These are phyloP conservation scores for Albula goreensis DNA, from an alignment of 2,113 vertebrate genomes.

Conservation along the genomic window DNA sequence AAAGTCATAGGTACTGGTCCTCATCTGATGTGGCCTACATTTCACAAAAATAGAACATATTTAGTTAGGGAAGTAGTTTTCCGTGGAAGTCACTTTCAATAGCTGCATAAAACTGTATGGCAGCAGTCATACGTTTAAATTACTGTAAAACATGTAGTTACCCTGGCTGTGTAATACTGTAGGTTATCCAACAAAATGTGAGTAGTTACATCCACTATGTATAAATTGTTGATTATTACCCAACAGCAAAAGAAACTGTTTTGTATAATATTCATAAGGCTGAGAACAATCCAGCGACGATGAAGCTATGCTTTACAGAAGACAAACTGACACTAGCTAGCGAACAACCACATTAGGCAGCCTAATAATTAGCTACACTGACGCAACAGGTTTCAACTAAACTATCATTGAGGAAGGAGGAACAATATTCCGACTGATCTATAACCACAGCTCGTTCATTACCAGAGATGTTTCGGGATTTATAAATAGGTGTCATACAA, in stretches of 20 bases:
- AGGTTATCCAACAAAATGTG: too few relatives aligned
- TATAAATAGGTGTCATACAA: neutral
- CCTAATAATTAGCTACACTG: neutral
- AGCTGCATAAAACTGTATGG: neutral
- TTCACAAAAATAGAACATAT: too few relatives aligned
- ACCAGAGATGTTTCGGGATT: neutral
- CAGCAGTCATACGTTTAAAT: neutral
- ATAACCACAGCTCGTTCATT: neutral
- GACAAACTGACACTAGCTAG: neutral
- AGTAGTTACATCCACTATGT: too few relatives aligned
- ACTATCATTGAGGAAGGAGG: neutral
- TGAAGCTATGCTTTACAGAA: neutral
- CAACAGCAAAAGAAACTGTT: too few relatives aligned
- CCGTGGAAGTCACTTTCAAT: neutral
- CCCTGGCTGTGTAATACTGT: neutral
- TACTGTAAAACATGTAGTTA: neutral
- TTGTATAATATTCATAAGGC: neutral
- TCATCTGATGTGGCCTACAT: too few relatives aligned
- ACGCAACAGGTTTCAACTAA: neutral
- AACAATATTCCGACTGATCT: neutral
- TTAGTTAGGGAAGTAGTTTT: too few relatives aligned
- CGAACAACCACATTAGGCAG: neutral
- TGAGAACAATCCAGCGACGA: neutral
- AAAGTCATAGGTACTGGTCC: too few relatives aligned
- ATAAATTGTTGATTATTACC: too few relatives aligned